Base-by-base conservation (phyloP, 2,797 vertebrate species). In the Fringilla coelebs region DNA sequence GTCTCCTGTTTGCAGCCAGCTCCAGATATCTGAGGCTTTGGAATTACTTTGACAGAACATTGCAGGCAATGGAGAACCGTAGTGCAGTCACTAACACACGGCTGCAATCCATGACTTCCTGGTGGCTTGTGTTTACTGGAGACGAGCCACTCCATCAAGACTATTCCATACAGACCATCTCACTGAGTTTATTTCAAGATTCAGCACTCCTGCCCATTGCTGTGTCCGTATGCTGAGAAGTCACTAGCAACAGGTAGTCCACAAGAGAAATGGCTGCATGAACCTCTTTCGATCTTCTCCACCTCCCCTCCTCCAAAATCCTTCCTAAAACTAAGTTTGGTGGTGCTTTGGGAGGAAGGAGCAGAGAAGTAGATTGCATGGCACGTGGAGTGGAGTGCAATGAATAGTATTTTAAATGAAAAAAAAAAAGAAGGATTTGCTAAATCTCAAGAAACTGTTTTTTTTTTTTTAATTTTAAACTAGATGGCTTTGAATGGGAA, bases 31-130 rank as follows among this genome's bases (percentile, higher is more conserved):
- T 45, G 32, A 66, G 38, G 18, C 8, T 67, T 71, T 15, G 32
- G 31, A 40, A 32, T 5, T 46, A n/a, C 43, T 85, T 68, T 41
- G 24, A 52, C 9, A 67, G 16, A 9, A 70, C 26, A 15, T n/a
- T 73, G 20, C 51, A 70, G 63, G 65, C n/a, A 57, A 2, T 15
- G n/a, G 60, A 85, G 34, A 88, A 16, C 20, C 0, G 0, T 13
- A 41, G 25, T 32, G 34, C 14, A 19, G 16, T 77, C 55, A 29
- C 29, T n/a, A 32, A 31, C 11, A 43, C 9, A 54, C 46, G 90
- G 0, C 18, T 62, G 48, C 9, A 54, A 32, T 31, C 25, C 20
- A 6, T 48, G 60, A 61, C 31, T 75, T 71, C 71, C 66, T 9
- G 4, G 32, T 38, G 75, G 11, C 28, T 12, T 6, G 3, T 76